Evolutionary conservation across 2,888 invertebrate genomes (phyloP).

Genomic region (Zele albiditarsus): DNA sequence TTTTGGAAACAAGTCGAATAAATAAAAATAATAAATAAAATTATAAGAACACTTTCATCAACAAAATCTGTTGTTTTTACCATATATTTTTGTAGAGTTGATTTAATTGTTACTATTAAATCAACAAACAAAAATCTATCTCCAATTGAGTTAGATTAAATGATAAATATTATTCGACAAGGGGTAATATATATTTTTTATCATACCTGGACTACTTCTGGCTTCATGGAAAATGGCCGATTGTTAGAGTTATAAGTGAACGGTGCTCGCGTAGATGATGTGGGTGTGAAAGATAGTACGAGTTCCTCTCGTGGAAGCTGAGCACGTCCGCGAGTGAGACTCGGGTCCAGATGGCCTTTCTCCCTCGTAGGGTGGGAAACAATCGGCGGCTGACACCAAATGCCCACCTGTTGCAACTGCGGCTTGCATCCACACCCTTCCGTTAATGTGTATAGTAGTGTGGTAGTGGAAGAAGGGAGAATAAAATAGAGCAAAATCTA

Average conservation of each 20-base stretch:
- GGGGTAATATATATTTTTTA: background rate
- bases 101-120: too few relatives aligned
- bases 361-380: slow-evolving; percentile 50
- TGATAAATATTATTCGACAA: background rate
- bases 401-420: slow-evolving; percentile 56
- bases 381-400: slow-evolving; percentile 54
- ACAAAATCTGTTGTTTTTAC: too few relatives aligned
- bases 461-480: background rate
- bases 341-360: slow-evolving; percentile 50
- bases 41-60: too few relatives aligned
- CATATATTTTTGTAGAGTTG: too few relatives aligned
- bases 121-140: too few relatives aligned
- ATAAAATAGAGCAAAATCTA: background rate
- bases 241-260: slow-evolving; percentile 1
- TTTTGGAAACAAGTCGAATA: background rate
- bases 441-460: background rate
- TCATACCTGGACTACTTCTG: background rate
- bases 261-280: background rate
- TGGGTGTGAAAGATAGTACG: slow-evolving; percentile 7
- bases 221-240: background rate
- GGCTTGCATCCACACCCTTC: slow-evolving; percentile 37
- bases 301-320: slow-evolving; percentile 41
- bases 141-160: too few relatives aligned
- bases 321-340: slow-evolving; percentile 45
- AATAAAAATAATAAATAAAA: too few relatives aligned